phyloP scores from a whole-genome alignment of 2,113 vertebrate genomes.

The Leptocoma aspasia region DNA sequence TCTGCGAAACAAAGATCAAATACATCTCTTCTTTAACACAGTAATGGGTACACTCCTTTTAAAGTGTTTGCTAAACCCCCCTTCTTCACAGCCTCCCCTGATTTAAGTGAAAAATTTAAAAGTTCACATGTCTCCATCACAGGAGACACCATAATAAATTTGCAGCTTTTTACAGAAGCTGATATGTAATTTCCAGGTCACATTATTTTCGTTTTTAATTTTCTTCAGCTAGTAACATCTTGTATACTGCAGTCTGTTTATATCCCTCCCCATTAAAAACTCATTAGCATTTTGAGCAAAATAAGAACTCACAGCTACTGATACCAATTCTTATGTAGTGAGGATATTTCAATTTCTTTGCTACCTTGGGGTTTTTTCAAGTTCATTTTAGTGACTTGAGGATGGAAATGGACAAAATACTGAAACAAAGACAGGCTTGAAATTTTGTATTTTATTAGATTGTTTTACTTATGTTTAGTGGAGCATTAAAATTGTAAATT shows the following conservation, averaged over 20 bases:
- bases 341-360: background rate
- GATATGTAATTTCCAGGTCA: fast-evolving
- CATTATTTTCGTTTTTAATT: background rate
- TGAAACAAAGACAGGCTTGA: background rate
- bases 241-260: background rate
- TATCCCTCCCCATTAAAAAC: background rate
- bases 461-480: background rate
- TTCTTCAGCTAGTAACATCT: background rate
- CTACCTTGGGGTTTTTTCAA: background rate
- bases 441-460: background rate
- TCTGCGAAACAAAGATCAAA: background rate
- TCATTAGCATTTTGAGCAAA: background rate
- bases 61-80: fast-evolving
- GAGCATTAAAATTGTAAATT: background rate
- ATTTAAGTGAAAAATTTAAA: background rate
- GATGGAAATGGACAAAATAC: background rate
- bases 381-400: background rate
- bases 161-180: background rate
- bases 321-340: background rate
- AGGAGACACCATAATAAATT: background rate
- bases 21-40: fast-evolving
- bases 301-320: background rate
- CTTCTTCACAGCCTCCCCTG: background rate
- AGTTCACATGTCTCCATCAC: background rate
- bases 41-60: background rate